A percentile compares a stretch with the other conserved stretches of the same genome.
Conservation (phyloP, 2,888 invertebrate species). For the Rhamphomyia laevipes region DNA sequence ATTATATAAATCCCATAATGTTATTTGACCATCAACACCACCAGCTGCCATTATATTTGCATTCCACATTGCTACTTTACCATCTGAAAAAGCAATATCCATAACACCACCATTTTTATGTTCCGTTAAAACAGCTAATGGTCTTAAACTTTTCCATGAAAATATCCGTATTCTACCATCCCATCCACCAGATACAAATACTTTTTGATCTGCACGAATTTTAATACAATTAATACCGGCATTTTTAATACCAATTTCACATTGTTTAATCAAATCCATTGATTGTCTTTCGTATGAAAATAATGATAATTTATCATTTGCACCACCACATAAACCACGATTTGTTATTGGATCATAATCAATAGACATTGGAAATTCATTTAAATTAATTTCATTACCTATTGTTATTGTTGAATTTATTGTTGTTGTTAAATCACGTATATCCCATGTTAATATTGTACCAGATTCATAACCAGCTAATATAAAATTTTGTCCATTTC, state of each 20-base stretch:
- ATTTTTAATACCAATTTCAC: conserved; percentile 56
- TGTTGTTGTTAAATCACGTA: conserved; percentile 43
- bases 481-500: conserved; percentile 41
- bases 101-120: conserved; percentile 60
- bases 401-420: conserved; percentile 33
- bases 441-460: conserved; percentile 58
- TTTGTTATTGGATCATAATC: conserved; percentile 55
- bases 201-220: conserved; percentile 56
- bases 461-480: conserved; percentile 66
- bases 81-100: conserved; percentile 57
- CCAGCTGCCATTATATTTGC: conserved; percentile 68
- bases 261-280: conserved; percentile 43
- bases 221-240: conserved; percentile 58
- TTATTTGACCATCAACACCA: conserved; percentile 62
- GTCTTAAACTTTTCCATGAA: conserved; percentile 64
- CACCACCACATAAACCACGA: conserved; percentile 52
- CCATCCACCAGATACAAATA: conserved; percentile 65
- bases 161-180: conserved; percentile 63
- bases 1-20: conserved; percentile 73
- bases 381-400: conserved; percentile 30
- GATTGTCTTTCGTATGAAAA: conserved; percentile 30
- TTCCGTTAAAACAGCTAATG: conserved; percentile 59
- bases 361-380: conserved; percentile 57
- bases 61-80: conserved; percentile 53
- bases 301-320: conserved; percentile 27